Evolutionary conservation across 1,140 invertebrate species (phyloP), one percentile per base, ranked within the genome.

Genomic region (Anagrus nilaparvatae): DNA sequence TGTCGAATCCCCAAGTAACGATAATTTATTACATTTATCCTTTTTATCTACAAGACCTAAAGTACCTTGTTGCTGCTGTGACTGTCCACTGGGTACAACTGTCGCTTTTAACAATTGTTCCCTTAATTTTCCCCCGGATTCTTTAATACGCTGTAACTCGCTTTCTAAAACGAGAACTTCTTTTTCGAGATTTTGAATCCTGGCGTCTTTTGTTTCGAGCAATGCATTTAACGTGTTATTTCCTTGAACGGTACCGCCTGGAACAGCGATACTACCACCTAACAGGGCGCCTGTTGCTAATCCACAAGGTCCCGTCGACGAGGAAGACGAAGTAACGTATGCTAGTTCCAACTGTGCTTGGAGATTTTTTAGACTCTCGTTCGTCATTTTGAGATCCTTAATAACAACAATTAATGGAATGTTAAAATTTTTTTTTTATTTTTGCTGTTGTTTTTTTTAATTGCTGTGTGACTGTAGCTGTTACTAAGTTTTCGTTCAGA

Each of bases 151-250:
- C 52, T 78, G 74, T 58, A 82, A 58, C 65, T 84, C 81, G 53
- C 70, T 60, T 62, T 82, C 79, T 54, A 88, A 72, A 52, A 84
- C 65, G 41, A 74, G 73, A 44, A 91, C 76, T 61, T 89, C 82
- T 52, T 82, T 81, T 73, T 92, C 86, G 63, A 92, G 72, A 35
- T 80, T 84, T 50, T 79, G 75, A 63, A 90, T 90, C 56, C 85
- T 73, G 46, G 82, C 82, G 66, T 88, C 84, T 76, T 90, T 84
- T 34, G 81, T 84, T 69, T 84, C 82, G 61, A 86, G 72, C 59
- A 86, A 81, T 43, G 82, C 81, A 40, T 78, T 79, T 58, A 84
- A 71, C 44, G 81, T 83, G 52, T 70, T 75, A 65, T 76, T 79
- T 65, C 76, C 79, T 55, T 78, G 77, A 46, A 78, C 75, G 57